A percentile compares a stretch with the other conserved stretches of the same genome.
Evolutionary conservation across 2,113 vertebrate genomes (phyloP).

Genomic region (Stomatorhinus ivindoensis): DNA sequence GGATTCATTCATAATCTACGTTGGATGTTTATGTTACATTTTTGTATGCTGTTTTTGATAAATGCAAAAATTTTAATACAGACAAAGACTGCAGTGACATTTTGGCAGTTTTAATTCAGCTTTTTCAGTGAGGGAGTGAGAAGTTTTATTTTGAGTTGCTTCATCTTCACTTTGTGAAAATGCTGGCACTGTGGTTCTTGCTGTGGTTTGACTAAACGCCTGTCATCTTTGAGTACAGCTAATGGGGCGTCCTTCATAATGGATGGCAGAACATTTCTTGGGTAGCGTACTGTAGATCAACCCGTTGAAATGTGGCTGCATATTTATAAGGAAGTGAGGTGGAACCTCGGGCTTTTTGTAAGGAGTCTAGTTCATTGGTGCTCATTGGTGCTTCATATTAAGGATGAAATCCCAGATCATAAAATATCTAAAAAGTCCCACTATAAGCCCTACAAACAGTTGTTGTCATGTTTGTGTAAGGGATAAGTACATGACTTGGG

Average conservation of each 20-base stretch:
- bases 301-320: background rate
- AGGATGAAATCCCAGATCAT: background rate
- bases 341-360: background rate
- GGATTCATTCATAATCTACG: background rate
- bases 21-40: background rate
- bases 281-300: background rate
- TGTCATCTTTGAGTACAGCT: background rate
- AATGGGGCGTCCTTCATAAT: background rate
- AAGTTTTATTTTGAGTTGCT: background rate
- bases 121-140: background rate
- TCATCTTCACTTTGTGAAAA: background rate
- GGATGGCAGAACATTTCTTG: background rate
- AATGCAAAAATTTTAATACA: background rate
- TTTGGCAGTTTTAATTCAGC: background rate
- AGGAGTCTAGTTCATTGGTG: background rate
- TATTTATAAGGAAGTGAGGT: background rate
- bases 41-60: background rate
- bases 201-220: background rate
- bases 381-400: background rate
- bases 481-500: background rate
- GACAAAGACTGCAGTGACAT: background rate
- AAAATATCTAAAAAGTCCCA: background rate
- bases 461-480: background rate
- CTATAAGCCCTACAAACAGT: background rate
- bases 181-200: background rate